phyloP scores from a whole-genome alignment of 2,888 invertebrate species.

The Cybosia mesomella region DNA sequence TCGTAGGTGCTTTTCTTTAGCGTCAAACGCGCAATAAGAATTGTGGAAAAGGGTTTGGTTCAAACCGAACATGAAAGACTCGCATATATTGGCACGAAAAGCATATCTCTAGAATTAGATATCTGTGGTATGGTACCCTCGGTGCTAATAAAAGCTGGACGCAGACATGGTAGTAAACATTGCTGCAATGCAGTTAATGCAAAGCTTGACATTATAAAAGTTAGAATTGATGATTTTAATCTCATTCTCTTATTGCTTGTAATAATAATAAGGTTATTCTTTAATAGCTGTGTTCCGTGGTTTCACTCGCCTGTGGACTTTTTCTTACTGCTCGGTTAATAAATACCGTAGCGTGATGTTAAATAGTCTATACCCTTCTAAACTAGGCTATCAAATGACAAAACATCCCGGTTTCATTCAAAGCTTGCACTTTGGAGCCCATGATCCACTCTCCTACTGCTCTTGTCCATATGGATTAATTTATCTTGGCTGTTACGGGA shows the following conservation, averaged over 20 bases:
- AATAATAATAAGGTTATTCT: neutral
- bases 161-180: conserved; percentile 58
- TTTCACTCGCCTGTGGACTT: neutral
- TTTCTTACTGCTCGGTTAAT: conserved; percentile 43
- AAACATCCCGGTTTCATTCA: too few relatives aligned
- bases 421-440: too few relatives aligned
- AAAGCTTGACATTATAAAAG: conserved; percentile 69
- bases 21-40: neutral
- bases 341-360: too few relatives aligned
- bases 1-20: neutral
- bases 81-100: too few relatives aligned
- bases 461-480: too few relatives aligned
- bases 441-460: too few relatives aligned
- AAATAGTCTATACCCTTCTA: too few relatives aligned
- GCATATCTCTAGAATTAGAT: neutral
- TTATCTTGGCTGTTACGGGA: too few relatives aligned
- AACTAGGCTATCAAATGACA: too few relatives aligned
- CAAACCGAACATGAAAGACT: too few relatives aligned
- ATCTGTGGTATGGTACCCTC: conserved; percentile 54
- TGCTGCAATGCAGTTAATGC: conserved; percentile 70
- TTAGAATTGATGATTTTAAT: conserved; percentile 67
- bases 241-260: conserved; percentile 50
- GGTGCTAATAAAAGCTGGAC: conserved; percentile 64
- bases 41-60: neutral
- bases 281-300: neutral